Conservation (phyloP, 2,888 invertebrate species). For the Heliconius aoede region DNA sequence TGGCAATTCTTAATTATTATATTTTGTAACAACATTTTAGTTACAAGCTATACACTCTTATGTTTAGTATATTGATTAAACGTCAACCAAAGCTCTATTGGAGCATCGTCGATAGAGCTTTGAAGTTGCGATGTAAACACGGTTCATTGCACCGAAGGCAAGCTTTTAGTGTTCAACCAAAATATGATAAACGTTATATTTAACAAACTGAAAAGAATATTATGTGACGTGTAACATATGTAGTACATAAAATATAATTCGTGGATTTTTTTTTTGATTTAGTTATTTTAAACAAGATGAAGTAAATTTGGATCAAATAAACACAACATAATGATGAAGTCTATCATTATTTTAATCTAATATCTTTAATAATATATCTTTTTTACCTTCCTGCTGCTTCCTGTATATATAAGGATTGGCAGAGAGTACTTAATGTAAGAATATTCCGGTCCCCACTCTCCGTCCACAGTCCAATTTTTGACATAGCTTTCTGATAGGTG, state of each 20-base stretch:
- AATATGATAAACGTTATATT: constrained; percentile 21
- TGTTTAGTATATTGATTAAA: constrained; percentile 18
- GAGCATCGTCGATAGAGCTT: constrained; percentile 25
- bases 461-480: too few relatives aligned
- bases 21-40: not conserved
- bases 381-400: too few relatives aligned
- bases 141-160: constrained; percentile 25
- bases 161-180: constrained; percentile 27
- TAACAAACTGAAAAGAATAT: not conserved
- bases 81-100: constrained; percentile 18
- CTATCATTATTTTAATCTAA: too few relatives aligned
- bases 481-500: too few relatives aligned
- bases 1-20: too few relatives aligned
- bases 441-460: too few relatives aligned
- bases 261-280: not conserved
- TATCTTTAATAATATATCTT: too few relatives aligned
- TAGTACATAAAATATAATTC: not conserved
- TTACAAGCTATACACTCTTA: not conserved
- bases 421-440: too few relatives aligned
- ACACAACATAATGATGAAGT: too few relatives aligned
- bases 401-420: too few relatives aligned
- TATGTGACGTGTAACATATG: not conserved
- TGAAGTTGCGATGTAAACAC: constrained; percentile 26
- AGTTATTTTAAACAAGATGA: not conserved
- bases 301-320: too few relatives aligned